These are phyloP conservation scores for Chrysomallon squamiferum DNA, from an alignment of 1,140 invertebrate species.

Conservation along the genomic window DNA sequence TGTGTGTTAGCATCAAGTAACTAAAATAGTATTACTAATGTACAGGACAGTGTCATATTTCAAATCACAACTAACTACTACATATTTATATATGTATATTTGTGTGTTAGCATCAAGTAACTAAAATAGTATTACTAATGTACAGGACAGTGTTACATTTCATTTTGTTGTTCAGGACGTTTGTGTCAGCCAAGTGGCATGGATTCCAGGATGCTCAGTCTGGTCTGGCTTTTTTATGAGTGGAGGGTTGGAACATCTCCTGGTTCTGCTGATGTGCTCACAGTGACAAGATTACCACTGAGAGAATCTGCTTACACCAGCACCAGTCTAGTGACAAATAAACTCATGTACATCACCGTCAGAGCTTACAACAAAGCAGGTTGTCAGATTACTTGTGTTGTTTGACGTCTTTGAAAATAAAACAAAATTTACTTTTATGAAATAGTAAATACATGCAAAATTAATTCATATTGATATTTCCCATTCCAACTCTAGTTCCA, in stretches of 20 bases:
- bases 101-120: background rate
- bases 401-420: no score
- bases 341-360: conserved; percentile 31
- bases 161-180: conserved; percentile 26
- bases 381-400: no score
- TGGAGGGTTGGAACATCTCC: conserved; percentile 33
- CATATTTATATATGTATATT: no score
- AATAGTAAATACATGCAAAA: no score
- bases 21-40: no score
- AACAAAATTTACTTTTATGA: no score
- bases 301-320: conserved; percentile 11
- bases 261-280: conserved; percentile 26
- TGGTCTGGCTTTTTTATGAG: conserved; percentile 23
- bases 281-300: conserved; percentile 12
- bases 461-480: no score
- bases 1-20: no score
- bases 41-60: no score
- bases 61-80: no score
- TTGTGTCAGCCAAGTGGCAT: conserved; percentile 29
- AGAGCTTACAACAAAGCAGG: conserved; percentile 36
- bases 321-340: background rate
- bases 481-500: no score
- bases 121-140: background rate
- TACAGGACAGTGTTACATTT: background rate
- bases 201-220: conserved; percentile 37